Percentiles rank a stretch among this genome's conserved stretches.
These are phyloP conservation scores for pig (Sus scrofa) DNA, from an alignment of 2,113 vertebrate genomes.

Conservation along the genomic window T2T-Sscrofa CM000816.6:59417501-59418000, in stretches of 20 bases:
- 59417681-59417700: background rate
- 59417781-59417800: constrained; percentile 14
- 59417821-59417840: background rate
- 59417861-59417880: background rate
- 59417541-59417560: background rate
- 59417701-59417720: background rate
- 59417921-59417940: background rate
- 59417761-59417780: background rate
- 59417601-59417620: background rate
- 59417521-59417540: constrained; percentile 50
- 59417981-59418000: background rate
- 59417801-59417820: background rate
- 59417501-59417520: constrained; percentile 6
- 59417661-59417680: background rate
- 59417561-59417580: constrained; percentile 22
- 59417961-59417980: background rate
- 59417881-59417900: background rate
- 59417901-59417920: background rate
- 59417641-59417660: background rate
- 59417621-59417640: background rate
- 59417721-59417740: background rate
- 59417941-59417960: background rate
- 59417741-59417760: background rate
- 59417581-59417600: background rate
- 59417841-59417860: background rate